Percentiles rank a stretch among this genome's conserved stretches.
Evolutionary conservation across 2,113 vertebrate genomes (phyloP).

Genomic region (Onychostoma macrolepis): DNA sequence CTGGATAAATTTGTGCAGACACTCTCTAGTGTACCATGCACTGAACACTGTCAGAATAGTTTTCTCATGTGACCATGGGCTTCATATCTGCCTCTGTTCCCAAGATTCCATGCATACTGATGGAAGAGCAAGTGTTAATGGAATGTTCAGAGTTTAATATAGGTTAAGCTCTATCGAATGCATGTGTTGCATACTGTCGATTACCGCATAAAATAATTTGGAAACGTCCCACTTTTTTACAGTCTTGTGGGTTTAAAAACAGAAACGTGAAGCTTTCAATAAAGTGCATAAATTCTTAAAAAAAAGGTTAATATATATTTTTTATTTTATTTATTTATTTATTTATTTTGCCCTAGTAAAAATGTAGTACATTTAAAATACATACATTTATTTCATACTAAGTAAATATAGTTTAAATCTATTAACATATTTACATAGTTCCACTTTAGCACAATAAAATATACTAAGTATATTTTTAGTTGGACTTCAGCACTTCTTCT

Average conservation of each 20-base stretch:
- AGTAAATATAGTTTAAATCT: too few relatives aligned
- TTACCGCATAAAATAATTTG: background rate
- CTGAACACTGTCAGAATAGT: background rate
- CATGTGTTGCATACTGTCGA: background rate
- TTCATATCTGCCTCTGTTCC: slow-evolving; percentile 5
- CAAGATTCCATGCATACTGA: background rate
- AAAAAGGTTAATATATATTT: background rate
- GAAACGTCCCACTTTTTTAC: background rate
- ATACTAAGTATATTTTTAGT: too few relatives aligned
- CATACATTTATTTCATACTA: too few relatives aligned
- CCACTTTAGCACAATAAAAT: too few relatives aligned
- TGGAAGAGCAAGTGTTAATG: background rate
- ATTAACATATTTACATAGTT: too few relatives aligned
- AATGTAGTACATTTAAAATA: too few relatives aligned
- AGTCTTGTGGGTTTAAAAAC: background rate
- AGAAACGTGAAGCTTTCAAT: background rate
- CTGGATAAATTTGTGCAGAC: background rate
- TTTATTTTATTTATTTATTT: too few relatives aligned
- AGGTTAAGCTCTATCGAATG: background rate
- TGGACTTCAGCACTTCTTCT: too few relatives aligned
- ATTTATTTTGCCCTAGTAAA: background rate
- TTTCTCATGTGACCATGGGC: background rate
- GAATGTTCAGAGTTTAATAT: background rate
- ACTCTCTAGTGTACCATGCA: background rate
- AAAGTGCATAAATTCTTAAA: background rate